Evolutionary conservation across 2,797 vertebrate species (phyloP).

Genomic region (Australoheros facetus): DNA sequence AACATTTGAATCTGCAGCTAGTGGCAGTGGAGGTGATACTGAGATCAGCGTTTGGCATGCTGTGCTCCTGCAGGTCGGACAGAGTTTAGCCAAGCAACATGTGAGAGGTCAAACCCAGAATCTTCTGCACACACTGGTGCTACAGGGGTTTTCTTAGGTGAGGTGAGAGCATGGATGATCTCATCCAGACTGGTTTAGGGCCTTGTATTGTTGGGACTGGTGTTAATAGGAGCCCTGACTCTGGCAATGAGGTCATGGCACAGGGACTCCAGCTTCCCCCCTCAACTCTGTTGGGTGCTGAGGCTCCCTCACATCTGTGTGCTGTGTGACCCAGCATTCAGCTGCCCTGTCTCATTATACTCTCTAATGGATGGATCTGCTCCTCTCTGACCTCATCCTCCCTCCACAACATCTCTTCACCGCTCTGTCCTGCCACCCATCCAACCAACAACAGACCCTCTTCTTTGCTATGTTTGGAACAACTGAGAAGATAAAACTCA

Average conservation of each 20-base stretch:
- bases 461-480: conserved; percentile 9
- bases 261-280: conserved; percentile 31
- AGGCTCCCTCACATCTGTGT: conserved; percentile 73
- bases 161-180: conserved; percentile 30
- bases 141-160: conserved; percentile 39
- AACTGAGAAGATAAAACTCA: conserved; percentile 18
- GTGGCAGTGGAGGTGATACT: conserved; percentile 45
- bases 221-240: conserved; percentile 34
- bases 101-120: neutral
- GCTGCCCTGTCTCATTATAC: conserved; percentile 82
- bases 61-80: conserved; percentile 48
- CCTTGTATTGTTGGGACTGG: conserved; percentile 14
- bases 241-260: conserved; percentile 65
- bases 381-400: conserved; percentile 82
- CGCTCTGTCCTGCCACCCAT: conserved; percentile 40
- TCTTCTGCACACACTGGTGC: neutral
- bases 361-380: conserved; percentile 79
- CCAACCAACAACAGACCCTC: conserved; percentile 15
- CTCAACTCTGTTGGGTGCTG: conserved; percentile 31
- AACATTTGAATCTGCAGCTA: conserved; percentile 51
- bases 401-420: conserved; percentile 64
- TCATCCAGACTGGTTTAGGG: conserved; percentile 5
- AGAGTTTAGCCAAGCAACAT: conserved; percentile 60
- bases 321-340: conserved; percentile 74
- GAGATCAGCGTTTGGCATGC: conserved; percentile 61